Conservation (phyloP, 2,797 vertebrate species). For the Hydrolagus colliei region DNA sequence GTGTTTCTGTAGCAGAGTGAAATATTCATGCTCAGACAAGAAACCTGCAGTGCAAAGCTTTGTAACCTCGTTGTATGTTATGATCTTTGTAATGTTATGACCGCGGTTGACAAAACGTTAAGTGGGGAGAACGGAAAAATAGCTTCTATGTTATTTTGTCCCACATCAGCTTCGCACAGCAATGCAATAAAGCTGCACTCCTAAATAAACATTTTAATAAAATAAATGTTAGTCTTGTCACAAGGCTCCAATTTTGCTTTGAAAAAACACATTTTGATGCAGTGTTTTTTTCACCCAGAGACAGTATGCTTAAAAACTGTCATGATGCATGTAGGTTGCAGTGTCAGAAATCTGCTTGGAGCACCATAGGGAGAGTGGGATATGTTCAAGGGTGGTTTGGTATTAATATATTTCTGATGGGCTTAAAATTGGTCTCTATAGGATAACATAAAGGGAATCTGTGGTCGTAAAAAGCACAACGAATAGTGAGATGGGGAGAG, state of each 20-base stretch:
- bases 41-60: not conserved
- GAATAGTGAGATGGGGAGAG: not conserved
- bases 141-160: not conserved
- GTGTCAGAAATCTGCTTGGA: not conserved
- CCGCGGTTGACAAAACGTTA: not conserved
- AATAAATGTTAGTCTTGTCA: not conserved
- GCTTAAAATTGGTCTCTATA: not conserved
- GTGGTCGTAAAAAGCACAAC: not conserved
- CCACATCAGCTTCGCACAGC: not conserved
- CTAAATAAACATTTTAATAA: not conserved
- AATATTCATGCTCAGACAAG: not conserved
- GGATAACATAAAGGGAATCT: not conserved
- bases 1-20: not conserved
- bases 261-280: not conserved
- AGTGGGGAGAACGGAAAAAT: not conserved
- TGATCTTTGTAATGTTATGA: not conserved
- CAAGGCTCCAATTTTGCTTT: conserved; percentile 1
- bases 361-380: not conserved
- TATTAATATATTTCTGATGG: not conserved
- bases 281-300: not conserved
- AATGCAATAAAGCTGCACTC: not conserved
- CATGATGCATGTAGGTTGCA: not conserved
- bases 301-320: not conserved
- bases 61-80: not conserved
- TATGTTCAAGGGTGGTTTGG: not conserved